A percentile compares a stretch with the other conserved stretches of the same genome.
Conservation (phyloP, 2,888 invertebrate species). For the Autographa gamma region DNA sequence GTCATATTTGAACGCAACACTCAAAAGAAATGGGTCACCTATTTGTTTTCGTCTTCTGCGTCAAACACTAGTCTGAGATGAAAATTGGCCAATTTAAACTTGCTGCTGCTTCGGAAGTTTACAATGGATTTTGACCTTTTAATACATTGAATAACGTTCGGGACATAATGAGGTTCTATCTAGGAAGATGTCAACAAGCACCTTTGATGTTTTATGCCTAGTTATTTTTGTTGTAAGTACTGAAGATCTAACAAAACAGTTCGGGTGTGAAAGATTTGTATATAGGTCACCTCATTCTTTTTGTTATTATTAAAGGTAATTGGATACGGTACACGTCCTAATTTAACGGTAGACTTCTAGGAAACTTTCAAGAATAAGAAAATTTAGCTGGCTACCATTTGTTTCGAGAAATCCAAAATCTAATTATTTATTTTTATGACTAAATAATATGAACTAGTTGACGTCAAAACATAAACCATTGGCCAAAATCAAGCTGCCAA, state of each 20-base stretch:
- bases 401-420: conserved; percentile 18
- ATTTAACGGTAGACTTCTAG: conserved; percentile 60
- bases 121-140: conserved; percentile 51
- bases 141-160: conserved; percentile 30
- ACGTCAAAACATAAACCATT: conserved; percentile 31
- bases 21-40: conserved; percentile 82
- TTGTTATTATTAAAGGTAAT: conserved; percentile 73
- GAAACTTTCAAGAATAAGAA: conserved; percentile 56
- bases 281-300: conserved; percentile 76
- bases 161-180: neutral
- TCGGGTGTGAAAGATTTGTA: conserved; percentile 49
- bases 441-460: conserved; percentile 31
- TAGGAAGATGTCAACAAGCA: conserved; percentile 11
- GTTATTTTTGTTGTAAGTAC: conserved; percentile 28
- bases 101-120: conserved; percentile 41
- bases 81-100: conserved; percentile 56
- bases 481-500: conserved; percentile 24
- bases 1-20: conserved; percentile 74
- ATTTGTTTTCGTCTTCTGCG: conserved; percentile 77
- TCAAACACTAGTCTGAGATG: conserved; percentile 70
- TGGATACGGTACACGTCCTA: conserved; percentile 64
- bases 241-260: conserved; percentile 31
- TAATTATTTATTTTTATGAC: conserved; percentile 43
- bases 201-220: conserved; percentile 35
- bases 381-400: conserved; percentile 6